Percentiles rank a stretch among this genome's conserved stretches.
phyloP scores from a whole-genome alignment of 1,140 invertebrate genomes.

The Tetranychus urticae region DNA sequence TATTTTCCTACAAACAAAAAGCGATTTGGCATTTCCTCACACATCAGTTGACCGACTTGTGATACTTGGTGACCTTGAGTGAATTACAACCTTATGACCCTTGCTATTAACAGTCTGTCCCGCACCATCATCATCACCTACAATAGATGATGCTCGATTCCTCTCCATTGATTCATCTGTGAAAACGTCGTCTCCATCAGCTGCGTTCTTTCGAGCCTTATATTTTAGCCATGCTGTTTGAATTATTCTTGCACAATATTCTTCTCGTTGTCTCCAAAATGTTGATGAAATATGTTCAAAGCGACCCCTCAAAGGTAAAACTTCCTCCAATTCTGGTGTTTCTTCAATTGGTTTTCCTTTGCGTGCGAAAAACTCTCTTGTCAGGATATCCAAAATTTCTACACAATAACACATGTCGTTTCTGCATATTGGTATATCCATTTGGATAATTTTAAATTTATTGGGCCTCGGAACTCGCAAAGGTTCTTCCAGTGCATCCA shows the following conservation, averaged over 20 bases:
- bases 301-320: conserved; percentile 38
- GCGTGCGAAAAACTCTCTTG: conserved; percentile 73
- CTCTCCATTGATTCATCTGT: conserved; percentile 32
- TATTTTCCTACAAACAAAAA: neutral
- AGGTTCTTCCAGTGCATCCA: conserved; percentile 77
- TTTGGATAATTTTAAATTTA: conserved; percentile 92
- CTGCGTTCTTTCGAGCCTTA: conserved; percentile 13
- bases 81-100: conserved; percentile 65
- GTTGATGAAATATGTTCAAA: conserved; percentile 82
- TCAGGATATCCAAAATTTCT: conserved; percentile 82
- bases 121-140: conserved; percentile 29
- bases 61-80: conserved; percentile 52
- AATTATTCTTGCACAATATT: conserved; percentile 79
- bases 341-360: conserved; percentile 32
- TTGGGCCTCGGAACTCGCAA: conserved; percentile 91
- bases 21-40: conserved; percentile 25
- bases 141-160: conserved; percentile 15
- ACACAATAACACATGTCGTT: conserved; percentile 89
- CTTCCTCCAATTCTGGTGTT: conserved; percentile 34
- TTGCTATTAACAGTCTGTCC: conserved; percentile 32
- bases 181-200: conserved; percentile 18
- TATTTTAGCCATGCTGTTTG: conserved; percentile 56
- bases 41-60: conserved; percentile 52
- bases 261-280: conserved; percentile 75
- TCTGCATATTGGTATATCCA: conserved; percentile 95